phyloP scores from a whole-genome alignment of 2,113 vertebrate genomes.

The Tragelaphus strepsiceros region DNA sequence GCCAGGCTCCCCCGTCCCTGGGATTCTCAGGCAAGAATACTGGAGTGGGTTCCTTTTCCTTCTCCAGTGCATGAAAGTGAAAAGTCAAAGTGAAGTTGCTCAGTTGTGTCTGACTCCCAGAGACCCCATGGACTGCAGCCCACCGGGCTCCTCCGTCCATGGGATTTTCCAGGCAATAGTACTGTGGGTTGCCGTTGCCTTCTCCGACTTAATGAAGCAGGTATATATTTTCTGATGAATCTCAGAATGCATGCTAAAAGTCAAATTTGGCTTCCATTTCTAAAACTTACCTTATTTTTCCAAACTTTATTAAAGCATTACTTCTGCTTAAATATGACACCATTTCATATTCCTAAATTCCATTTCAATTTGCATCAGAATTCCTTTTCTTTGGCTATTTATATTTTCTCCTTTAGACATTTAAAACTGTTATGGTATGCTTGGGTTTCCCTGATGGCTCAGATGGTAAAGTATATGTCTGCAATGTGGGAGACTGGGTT shows the following conservation, averaged over 20 bases:
- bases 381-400: neutral
- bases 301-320: neutral
- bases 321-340: neutral
- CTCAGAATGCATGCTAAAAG: slow-evolving; percentile 3
- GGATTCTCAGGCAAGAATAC: too few relatives aligned
- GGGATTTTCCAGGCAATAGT: too few relatives aligned
- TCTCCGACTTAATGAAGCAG: neutral
- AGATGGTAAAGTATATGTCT: neutral
- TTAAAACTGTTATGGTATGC: neutral
- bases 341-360: neutral
- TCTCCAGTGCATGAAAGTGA: too few relatives aligned
- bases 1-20: too few relatives aligned
- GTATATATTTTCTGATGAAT: neutral
- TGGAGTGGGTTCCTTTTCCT: too few relatives aligned
- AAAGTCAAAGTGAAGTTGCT: too few relatives aligned
- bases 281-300: neutral
- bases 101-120: too few relatives aligned
- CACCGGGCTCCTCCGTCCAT: too few relatives aligned
- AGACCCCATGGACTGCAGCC: too few relatives aligned
- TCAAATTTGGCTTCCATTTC: neutral
- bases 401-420: neutral
- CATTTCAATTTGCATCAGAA: neutral
- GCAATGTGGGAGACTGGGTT: neutral
- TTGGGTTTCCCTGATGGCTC: neutral
- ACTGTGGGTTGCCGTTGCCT: too few relatives aligned